Percentiles rank a stretch among this genome's conserved stretches.
Evolutionary conservation across 2,113 vertebrate species (phyloP).

Genomic region (Corythornis cristatus): DNA sequence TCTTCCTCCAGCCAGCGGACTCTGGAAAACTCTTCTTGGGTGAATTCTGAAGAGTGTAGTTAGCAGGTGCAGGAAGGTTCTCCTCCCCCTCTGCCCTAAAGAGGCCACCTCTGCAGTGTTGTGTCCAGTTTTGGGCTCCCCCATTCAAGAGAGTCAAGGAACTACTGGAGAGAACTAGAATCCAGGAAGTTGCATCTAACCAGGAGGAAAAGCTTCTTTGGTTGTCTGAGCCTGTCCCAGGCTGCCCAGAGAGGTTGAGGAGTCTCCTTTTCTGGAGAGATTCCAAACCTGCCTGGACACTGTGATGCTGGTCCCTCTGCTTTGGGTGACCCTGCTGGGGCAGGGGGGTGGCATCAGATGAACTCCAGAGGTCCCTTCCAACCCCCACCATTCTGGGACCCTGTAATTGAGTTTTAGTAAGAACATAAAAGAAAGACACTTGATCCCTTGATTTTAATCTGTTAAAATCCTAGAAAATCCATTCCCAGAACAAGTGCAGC

Average conservation of each 20-base stretch:
- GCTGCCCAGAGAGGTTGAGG: not conserved
- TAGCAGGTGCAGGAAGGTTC: not conserved
- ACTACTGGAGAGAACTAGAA: not conserved
- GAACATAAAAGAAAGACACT: not conserved
- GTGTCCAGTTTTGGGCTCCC: not conserved
- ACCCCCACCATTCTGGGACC: not conserved
- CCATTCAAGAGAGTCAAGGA: not conserved
- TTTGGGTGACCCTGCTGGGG: not conserved
- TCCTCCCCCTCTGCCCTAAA: not conserved
- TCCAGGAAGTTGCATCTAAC: not conserved
- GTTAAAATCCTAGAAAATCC: not conserved
- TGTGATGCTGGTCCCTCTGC: not conserved
- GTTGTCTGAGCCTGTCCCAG: not conserved
- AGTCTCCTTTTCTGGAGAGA: not conserved
- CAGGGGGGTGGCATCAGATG: not conserved
- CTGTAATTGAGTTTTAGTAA: not conserved
- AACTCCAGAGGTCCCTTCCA: not conserved
- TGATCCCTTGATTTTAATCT: not conserved
- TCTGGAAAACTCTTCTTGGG: not conserved
- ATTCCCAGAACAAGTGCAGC: fast-evolving
- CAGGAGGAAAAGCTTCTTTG: not conserved
- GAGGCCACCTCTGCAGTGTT: not conserved
- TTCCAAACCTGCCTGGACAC: not conserved
- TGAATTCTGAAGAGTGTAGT: not conserved
- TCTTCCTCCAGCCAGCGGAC: fast-evolving